Evolutionary conservation across 2,113 vertebrate species (phyloP).

Genomic region (Gobio gobio): DNA sequence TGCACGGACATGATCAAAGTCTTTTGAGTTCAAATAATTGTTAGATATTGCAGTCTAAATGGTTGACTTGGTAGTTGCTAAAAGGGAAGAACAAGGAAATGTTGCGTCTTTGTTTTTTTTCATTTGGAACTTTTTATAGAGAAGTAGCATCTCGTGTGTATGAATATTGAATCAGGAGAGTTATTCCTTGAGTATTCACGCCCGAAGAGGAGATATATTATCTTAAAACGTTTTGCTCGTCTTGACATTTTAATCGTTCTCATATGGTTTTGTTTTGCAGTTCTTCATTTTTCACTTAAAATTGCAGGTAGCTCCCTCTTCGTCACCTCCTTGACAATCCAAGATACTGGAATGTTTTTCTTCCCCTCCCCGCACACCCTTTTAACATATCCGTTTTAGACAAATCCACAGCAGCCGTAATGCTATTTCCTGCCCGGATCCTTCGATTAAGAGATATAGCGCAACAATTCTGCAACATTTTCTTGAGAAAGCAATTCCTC

Average conservation of each 20-base stretch:
- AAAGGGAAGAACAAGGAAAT: background rate
- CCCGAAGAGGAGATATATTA: background rate
- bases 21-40: background rate
- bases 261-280: background rate
- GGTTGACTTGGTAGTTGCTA: conserved; percentile 22
- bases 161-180: conserved; percentile 27
- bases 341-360: conserved; percentile 3
- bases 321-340: background rate
- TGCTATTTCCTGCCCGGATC: conserved; percentile 48
- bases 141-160: background rate
- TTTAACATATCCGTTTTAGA: conserved; percentile 48
- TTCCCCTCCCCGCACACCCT: background rate
- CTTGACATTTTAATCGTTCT: conserved; percentile 51
- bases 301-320: background rate
- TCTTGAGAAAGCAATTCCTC: conserved; percentile 73
- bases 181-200: background rate
- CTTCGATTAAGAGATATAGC: conserved; percentile 67
- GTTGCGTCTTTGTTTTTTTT: background rate
- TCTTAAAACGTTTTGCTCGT: conserved; percentile 19
- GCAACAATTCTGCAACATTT: conserved; percentile 62
- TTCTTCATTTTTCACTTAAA: conserved; percentile 14
- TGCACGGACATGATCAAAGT: background rate
- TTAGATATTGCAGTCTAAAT: background rate
- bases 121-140: background rate
- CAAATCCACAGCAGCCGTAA: conserved; percentile 43